Base-by-base conservation (phyloP, 2,797 vertebrate species). In the Sebastolobus alascanus region DNA sequence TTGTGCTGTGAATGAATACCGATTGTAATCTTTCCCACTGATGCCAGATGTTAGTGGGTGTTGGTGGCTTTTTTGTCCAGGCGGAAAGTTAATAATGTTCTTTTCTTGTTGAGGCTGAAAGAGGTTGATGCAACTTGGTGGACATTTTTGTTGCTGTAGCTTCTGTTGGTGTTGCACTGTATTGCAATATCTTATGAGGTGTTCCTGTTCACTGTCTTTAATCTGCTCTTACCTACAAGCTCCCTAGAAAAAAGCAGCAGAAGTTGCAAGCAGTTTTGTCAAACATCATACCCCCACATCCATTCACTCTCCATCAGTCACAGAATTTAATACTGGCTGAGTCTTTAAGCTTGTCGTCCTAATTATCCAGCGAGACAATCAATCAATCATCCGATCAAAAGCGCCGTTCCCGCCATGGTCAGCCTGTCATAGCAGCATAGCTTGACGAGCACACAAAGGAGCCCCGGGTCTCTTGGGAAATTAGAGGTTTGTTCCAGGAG, bases 331-430 rank as follows among this genome's bases (percentile, higher is more conserved):
- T 90, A 78, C 58, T 22, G 46, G 59, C 61, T 13, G 35, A 79
- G 68, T 84, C 77, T 85, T 88, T 76, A 76, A 87, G 77, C 74
- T 55, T 84, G 86, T 84, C 80, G 6, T 43, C 65, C 31, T 92
- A 86, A 89, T 92, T 92, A 88, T 75, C 83, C 74, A 58, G 69
- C 8, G 1, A 58, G 83, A 73, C 88, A 84, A 75, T 84, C 87
- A 84, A 87, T 92, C 90, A 92, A 82, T 92, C 87, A 83, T 87
- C 50, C 67, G 70, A 75, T 87, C 79, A 73, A 73, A 88, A 79
- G 69, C 59, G 11, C 69, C 35, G 27, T 60, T 40, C 50, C 61
- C 60, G 78, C 68, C 37, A 31, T 68, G 76, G 84, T 87, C 87
- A 86, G 69, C 76, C 75, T 84, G 87, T 90, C 90, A 85, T 72